A percentile compares a stretch with the other conserved stretches of the same genome.
phyloP scores from a whole-genome alignment of 1,140 invertebrate species.

The Sinonovacula constricta region DNA sequence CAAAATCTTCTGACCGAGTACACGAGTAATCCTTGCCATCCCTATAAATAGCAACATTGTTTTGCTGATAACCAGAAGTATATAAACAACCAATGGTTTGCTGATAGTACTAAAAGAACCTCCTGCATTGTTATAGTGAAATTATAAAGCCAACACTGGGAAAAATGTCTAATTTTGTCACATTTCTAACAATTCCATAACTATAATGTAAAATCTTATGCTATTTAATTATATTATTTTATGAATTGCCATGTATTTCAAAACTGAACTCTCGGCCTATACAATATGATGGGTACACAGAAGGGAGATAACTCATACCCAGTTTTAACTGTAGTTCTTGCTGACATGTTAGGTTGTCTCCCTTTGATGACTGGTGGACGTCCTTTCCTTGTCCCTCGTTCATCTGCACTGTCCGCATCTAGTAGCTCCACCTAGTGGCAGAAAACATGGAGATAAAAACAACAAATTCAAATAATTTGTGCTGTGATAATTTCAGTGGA shows the following conservation, averaged over 20 bases:
- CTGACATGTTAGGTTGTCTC: slow-evolving; percentile 24
- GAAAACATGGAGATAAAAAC: neutral
- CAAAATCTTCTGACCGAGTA: too few relatives aligned
- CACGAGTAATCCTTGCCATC: too few relatives aligned
- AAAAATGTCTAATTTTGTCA: too few relatives aligned
- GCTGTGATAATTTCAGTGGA: too few relatives aligned
- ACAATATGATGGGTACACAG: neutral
- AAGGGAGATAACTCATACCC: slow-evolving; percentile 9
- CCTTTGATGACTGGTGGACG: slow-evolving; percentile 40
- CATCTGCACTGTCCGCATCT: slow-evolving; percentile 18
- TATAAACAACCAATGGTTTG: too few relatives aligned
- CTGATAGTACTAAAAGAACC: too few relatives aligned
- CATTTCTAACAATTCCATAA: neutral
- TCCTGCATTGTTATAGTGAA: too few relatives aligned
- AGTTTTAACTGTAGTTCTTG: slow-evolving; percentile 26
- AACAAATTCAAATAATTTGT: too few relatives aligned
- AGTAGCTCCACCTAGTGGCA: slow-evolving; percentile 16
- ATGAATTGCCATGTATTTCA: neutral
- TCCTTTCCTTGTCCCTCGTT: slow-evolving; percentile 26
- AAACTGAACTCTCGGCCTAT: neutral
- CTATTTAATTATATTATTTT: neutral
- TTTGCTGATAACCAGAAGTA: too few relatives aligned
- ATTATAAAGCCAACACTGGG: too few relatives aligned
- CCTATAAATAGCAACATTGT: too few relatives aligned
- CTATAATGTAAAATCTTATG: neutral